A percentile compares a stretch with the other conserved stretches of the same genome.
These are phyloP conservation scores for Caenorhabditis tropicalis DNA, from an alignment of 1,140 invertebrate species.

Conservation along the genomic window DNA sequence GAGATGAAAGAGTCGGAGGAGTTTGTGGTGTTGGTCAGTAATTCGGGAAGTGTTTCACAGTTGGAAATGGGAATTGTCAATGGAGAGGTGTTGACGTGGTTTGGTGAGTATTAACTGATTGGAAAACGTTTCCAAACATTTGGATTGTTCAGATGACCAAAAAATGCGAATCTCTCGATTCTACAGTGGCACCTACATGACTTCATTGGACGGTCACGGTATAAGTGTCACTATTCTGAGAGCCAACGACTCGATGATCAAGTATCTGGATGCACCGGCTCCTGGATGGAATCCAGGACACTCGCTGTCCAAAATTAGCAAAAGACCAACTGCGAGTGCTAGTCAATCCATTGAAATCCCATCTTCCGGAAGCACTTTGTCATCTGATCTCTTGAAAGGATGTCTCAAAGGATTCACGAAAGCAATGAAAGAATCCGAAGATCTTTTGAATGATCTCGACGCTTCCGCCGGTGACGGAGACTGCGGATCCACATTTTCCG, in stretches of 20 bases:
- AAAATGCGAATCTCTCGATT: constrained; percentile 77
- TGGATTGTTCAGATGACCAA: constrained; percentile 74
- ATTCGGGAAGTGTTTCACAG: constrained; percentile 81
- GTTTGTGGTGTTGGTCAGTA: constrained; percentile 81
- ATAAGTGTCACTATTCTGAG: constrained; percentile 79
- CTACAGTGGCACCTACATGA: constrained; percentile 81
- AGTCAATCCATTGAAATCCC: too few relatives aligned
- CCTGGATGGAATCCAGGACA: constrained; percentile 69
- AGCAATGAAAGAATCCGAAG: too few relatives aligned
- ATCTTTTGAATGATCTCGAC: constrained; percentile 81
- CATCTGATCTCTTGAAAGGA: too few relatives aligned
- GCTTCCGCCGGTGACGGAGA: constrained; percentile 83
- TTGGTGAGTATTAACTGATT: constrained; percentile 66
- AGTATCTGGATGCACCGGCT: constrained; percentile 67
- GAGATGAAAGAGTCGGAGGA: constrained; percentile 72
- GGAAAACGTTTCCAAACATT: constrained; percentile 14
- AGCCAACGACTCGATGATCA: constrained; percentile 38
- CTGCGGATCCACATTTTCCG: constrained; percentile 80
- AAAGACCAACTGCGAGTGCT: background rate
- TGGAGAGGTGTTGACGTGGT: constrained; percentile 77
- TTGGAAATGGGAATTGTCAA: constrained; percentile 82
- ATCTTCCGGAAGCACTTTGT: too few relatives aligned
- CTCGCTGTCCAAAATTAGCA: constrained; percentile 47
- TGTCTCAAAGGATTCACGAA: too few relatives aligned
- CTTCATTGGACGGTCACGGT: constrained; percentile 83